A percentile compares a stretch with the other conserved stretches of the same genome.
Conservation (phyloP, 1,140 invertebrate genomes). For the Drosophila virilis region DNA sequence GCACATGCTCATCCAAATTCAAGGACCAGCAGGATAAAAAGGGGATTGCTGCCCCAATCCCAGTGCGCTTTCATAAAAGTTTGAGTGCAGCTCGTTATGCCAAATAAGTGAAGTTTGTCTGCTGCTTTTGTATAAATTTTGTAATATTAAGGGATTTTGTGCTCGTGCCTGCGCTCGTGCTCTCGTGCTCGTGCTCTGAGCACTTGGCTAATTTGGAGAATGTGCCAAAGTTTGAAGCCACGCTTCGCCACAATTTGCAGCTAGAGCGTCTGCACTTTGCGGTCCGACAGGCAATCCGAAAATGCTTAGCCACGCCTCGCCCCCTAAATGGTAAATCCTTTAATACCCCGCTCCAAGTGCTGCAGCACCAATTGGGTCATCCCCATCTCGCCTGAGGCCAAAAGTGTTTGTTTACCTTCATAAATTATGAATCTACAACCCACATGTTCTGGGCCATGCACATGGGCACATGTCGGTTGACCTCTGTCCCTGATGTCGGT, state of each 20-base stretch:
- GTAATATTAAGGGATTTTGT: constrained; percentile 43
- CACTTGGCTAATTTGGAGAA: constrained; percentile 65
- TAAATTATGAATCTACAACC: constrained; percentile 75
- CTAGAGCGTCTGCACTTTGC: constrained; percentile 10
- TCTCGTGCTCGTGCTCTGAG: constrained; percentile 21
- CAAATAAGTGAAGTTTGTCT: constrained; percentile 64
- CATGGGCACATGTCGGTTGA: constrained; percentile 54
- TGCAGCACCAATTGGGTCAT: constrained; percentile 22
- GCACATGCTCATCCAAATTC: constrained; percentile 18
- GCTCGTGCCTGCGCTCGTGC: not conserved
- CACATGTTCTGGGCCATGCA: constrained; percentile 39
- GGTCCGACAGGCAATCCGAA: constrained; percentile 25
- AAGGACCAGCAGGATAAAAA: constrained; percentile 4
- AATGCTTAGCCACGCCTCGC: constrained; percentile 33
- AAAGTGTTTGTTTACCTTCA: constrained; percentile 80
- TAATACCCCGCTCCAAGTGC: constrained; percentile 48
- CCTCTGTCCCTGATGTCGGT: constrained; percentile 32
- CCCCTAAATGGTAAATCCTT: constrained; percentile 44
- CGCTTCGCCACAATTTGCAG: not conserved
- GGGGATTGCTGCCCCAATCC: constrained; percentile 10
- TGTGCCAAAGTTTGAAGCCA: constrained; percentile 59
- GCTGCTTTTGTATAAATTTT: constrained; percentile 45
- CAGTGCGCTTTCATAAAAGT: constrained; percentile 64
- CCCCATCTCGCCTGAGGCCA: constrained; percentile 36
- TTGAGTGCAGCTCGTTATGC: constrained; percentile 73